Base-by-base conservation (phyloP, 2,797 vertebrate genomes). In the Bucorvus abyssinicus region DNA sequence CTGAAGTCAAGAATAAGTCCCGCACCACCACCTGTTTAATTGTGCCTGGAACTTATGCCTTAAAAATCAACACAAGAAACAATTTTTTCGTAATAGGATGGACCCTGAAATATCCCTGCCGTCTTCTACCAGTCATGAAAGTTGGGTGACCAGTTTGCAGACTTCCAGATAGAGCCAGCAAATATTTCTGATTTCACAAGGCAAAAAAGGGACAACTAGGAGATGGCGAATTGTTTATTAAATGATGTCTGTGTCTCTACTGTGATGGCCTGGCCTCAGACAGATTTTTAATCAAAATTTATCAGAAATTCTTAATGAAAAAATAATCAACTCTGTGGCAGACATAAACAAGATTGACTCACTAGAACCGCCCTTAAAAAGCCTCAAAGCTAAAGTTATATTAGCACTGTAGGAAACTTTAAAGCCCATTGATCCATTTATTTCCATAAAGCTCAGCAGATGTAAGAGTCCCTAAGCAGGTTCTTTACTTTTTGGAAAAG, bases 391-490 rank as follows among this genome's bases (percentile, higher is more conserved):
- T 73, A 34, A 93, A 70, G 29, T 30, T 82, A 44, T 10, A 36
- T 42, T 30, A 67, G 71, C 8, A 26, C 24, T 74, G 40, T 29
- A 77, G 71, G 32, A 70, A 83, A 87, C 50, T 47, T n/a, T 26
- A 20, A 77, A 74, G 64, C 29, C 53, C 71, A 80, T 34, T 75
- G 75, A 80, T 87, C 14, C 68, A 22, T 45, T 68, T 40, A 75
- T 86, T 95, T 80, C 53, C 91, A 91, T 57, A 77, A 85, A 91
- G 50, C 38, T 80, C 82, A 91, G 61, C 57, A 89, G 63, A 90
- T 50, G 5, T 6, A 47, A 53, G 23, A 87, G 68, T 74, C 82
- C 78, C 89, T 55, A 52, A 83, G 57, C 61, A 83, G 45, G 56
- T 87, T 87, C 74, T 79, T 90, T 61, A 91, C 59, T 68, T 94